phyloP scores from a whole-genome alignment of 2,797 vertebrate genomes.

The Cirrhinus mrigala region DNA sequence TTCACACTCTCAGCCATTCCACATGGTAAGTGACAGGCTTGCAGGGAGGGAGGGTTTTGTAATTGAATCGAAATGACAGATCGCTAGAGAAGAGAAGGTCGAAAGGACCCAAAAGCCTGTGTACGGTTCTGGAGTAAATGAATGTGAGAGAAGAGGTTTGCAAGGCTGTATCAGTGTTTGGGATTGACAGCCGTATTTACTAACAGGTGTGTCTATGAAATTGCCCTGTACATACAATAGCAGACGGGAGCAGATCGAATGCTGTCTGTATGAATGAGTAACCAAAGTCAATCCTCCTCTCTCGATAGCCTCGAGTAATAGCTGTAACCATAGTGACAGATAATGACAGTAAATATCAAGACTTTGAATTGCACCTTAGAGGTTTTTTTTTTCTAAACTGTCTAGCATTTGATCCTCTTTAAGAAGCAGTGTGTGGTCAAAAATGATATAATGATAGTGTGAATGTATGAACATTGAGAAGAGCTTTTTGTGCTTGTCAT shows the following conservation, averaged over 20 bases:
- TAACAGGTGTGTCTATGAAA: constrained; percentile 16
- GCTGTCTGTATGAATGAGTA: constrained; percentile 7
- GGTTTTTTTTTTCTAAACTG: background rate
- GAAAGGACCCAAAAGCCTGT: constrained; percentile 20
- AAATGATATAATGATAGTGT: constrained; percentile 8
- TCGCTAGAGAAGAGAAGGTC: constrained; percentile 13
- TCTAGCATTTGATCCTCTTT: background rate
- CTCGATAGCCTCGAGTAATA: background rate
- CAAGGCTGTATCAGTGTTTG: background rate
- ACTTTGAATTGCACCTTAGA: constrained; percentile 1
- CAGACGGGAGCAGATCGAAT: constrained; percentile 1
- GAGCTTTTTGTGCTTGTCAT: background rate
- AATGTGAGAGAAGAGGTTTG: constrained; percentile 21
- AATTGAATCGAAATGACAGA: constrained; percentile 43
- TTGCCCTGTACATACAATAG: background rate
- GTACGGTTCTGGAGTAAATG: constrained; percentile 21
- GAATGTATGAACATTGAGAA: background rate
- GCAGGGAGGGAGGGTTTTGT: constrained; percentile 12
- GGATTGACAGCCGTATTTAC: constrained; percentile 4
- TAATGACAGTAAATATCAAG: constrained; percentile 30
- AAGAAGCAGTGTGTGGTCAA: background rate
- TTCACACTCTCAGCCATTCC: constrained; percentile 36
- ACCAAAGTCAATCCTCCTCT: constrained; percentile 10
- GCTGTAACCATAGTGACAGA: constrained; percentile 3
- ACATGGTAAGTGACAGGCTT: constrained; percentile 33